phyloP scores from a whole-genome alignment of 2,888 invertebrate species.

The Polydrusus tereticollis region DNA sequence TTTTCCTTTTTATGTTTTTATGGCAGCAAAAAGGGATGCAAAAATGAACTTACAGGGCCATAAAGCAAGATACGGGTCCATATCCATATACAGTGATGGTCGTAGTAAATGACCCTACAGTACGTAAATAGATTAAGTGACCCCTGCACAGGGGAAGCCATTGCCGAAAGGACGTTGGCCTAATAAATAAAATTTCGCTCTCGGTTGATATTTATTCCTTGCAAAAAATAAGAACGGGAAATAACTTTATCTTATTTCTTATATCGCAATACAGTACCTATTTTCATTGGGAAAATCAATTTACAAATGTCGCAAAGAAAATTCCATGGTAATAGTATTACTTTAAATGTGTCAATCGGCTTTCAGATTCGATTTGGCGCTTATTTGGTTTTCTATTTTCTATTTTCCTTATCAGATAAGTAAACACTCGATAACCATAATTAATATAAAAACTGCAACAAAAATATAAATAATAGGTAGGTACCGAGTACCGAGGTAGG shows the following conservation, averaged over 20 bases:
- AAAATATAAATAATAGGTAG: too few species aligned
- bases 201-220: constrained; percentile 1
- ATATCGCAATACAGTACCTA: not conserved
- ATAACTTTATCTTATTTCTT: constrained; percentile 20
- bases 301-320: constrained; percentile 6
- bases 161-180: constrained; percentile 13
- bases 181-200: constrained; percentile 30
- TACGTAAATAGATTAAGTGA: constrained; percentile 30
- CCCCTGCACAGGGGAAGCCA: constrained; percentile 19
- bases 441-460: too few species aligned
- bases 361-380: not conserved
- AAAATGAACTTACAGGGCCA: not conserved
- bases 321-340: not conserved
- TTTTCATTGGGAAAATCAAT: constrained; percentile 8
- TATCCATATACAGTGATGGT: constrained; percentile 24
- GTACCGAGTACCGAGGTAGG: too few species aligned
- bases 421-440: too few species aligned
- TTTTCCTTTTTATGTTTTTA: constrained; percentile 2
- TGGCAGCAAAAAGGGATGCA: not conserved
- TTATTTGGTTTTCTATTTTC: not conserved
- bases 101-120: constrained; percentile 24
- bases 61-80: not conserved
- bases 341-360: not conserved
- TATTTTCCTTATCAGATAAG: not conserved
- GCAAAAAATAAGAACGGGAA: constrained; percentile 29